Percentiles rank a stretch among this genome's conserved stretches.
phyloP scores from a whole-genome alignment of 1,140 invertebrate species.

The Oncopodura yosiiana region DNA sequence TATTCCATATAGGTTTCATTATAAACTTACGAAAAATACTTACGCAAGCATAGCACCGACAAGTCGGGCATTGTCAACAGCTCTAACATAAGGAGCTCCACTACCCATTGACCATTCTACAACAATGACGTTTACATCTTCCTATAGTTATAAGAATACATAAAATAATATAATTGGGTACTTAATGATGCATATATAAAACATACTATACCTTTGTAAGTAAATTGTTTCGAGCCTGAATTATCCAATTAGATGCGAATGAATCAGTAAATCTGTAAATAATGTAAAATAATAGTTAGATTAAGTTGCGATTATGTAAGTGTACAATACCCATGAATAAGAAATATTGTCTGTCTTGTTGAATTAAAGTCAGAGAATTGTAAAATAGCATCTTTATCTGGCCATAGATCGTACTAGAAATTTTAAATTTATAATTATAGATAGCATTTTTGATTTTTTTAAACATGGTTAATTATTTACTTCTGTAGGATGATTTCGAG shows the following conservation, averaged over 20 bases:
- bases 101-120: constrained; percentile 38
- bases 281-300: too few species aligned
- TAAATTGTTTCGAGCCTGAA: constrained; percentile 11
- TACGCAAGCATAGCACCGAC: constrained; percentile 37
- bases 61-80: constrained; percentile 37
- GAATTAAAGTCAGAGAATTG: constrained; percentile 14
- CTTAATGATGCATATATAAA: too few species aligned
- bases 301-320: too few species aligned
- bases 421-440: too few species aligned
- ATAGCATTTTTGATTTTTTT: too few species aligned
- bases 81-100: constrained; percentile 36
- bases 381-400: constrained; percentile 22
- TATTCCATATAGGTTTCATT: too few species aligned
- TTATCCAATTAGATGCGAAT: constrained; percentile 11
- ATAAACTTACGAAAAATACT: too few species aligned
- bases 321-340: too few species aligned
- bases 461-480: too few species aligned
- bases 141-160: constrained; percentile 22
- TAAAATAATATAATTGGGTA: too few species aligned
- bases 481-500: constrained; percentile 11
- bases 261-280: constrained; percentile 29
- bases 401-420: constrained; percentile 15
- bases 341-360: constrained; percentile 13
- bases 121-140: constrained; percentile 37
- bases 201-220: constrained; percentile 17